A percentile compares a stretch with the other conserved stretches of the same genome.
Conservation (phyloP, 2,113 vertebrate species). For the Paramisgurnus dabryanus region DNA sequence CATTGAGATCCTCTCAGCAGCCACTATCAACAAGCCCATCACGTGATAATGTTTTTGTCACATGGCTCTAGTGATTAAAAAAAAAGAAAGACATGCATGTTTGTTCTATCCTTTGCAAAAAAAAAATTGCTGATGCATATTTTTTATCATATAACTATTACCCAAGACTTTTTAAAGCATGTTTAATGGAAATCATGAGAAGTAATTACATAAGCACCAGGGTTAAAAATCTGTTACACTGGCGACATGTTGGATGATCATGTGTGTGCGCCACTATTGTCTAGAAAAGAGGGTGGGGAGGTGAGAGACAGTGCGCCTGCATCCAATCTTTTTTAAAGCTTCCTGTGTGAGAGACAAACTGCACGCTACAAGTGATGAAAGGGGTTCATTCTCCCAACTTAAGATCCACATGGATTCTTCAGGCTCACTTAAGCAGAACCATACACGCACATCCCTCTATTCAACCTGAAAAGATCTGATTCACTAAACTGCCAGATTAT, state of each 20-base stretch:
- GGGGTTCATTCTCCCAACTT: conserved; percentile 61
- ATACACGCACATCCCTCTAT: conserved; percentile 38
- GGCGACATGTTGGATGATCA: neutral
- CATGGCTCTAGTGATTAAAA: neutral
- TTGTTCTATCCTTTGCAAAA: too few relatives aligned
- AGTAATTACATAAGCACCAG: conserved; percentile 36
- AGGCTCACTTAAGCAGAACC: conserved; percentile 76
- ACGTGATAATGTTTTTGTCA: conserved; percentile 9
- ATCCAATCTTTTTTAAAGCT: conserved; percentile 58
- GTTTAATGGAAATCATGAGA: conserved; percentile 51
- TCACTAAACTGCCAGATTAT: conserved; percentile 49
- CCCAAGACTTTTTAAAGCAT: too few relatives aligned
- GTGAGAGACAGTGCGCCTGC: conserved; percentile 51
- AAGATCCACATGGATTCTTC: conserved; percentile 74
- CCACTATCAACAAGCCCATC: conserved; percentile 19
- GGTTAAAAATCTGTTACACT: conserved; percentile 35
- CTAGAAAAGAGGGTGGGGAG: conserved; percentile 23
- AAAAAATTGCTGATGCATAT: conserved; percentile 8
- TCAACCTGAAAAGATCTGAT: conserved; percentile 19
- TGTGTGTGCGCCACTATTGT: conserved; percentile 10
- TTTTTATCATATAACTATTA: too few relatives aligned
- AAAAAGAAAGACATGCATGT: neutral
- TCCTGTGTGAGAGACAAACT: conserved; percentile 58
- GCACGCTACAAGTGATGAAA: conserved; percentile 68
- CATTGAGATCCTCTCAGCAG: conserved; percentile 22